These are phyloP conservation scores for roundworm (Caenorhabditis elegans) DNA, from an alignment of 1,140 invertebrate genomes.

Conservation along the genomic window WBcel235 BX284602.5:5751001-5751500, in stretches of 20 bases:
- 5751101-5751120: no score
- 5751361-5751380: slow-evolving; percentile 22
- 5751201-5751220: no score
- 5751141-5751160: no score
- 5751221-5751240: no score
- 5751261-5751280: slow-evolving; percentile 1
- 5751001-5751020: no score
- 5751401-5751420: slow-evolving; percentile 21
- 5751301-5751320: slow-evolving; percentile 23
- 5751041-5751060: no score
- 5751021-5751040: no score
- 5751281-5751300: background rate
- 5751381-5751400: slow-evolving; percentile 1
- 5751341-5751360: slow-evolving; percentile 2
- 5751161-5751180: no score
- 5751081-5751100: no score
- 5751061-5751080: no score
- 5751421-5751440: slow-evolving; percentile 20
- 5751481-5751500: background rate
- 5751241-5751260: background rate
- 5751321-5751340: slow-evolving; percentile 3
- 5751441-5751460: background rate
- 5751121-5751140: no score
- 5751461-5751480: background rate
- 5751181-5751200: no score